Evolutionary conservation across 2,888 invertebrate genomes (phyloP).

Genomic region (Rambutsinella grinnellia): DNA sequence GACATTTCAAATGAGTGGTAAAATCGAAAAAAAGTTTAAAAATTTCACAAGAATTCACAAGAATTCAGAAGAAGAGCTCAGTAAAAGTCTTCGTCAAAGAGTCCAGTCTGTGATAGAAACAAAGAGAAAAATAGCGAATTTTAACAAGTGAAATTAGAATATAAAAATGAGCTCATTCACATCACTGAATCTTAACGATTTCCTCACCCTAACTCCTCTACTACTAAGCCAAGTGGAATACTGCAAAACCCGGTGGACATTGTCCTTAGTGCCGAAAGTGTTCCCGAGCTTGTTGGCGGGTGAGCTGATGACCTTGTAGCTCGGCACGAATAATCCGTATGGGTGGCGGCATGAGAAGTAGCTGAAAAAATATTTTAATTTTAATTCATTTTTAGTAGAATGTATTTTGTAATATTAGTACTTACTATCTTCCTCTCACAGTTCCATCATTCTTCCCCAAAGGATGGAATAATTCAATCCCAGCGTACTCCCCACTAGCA

Average conservation of each 20-base stretch:
- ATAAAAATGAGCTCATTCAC: not conserved
- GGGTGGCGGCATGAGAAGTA: conserved; percentile 94
- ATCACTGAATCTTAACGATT: not conserved
- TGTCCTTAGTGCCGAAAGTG: conserved; percentile 27
- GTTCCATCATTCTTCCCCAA: conserved; percentile 97
- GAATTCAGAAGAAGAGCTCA: too few relatives aligned
- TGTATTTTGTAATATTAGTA: conserved; percentile 8
- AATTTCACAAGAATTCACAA: too few relatives aligned
- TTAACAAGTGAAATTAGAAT: not conserved
- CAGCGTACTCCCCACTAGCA: conserved; percentile 94
- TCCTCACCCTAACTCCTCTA: conserved; percentile 6
- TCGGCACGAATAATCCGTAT: conserved; percentile 93
- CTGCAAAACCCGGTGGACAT: conserved; percentile 26
- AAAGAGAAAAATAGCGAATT: not conserved
- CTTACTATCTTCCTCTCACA: conserved; percentile 89
- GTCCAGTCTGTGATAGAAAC: conserved; percentile 22
- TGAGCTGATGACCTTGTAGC: conserved; percentile 89
- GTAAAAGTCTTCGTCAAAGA: conserved; percentile 44
- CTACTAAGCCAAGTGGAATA: conserved; percentile 2
- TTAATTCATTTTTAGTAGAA: too few relatives aligned
- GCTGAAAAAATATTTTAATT: conserved; percentile 74
- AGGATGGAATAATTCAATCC: conserved; percentile 93
- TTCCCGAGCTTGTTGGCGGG: conserved; percentile 74
- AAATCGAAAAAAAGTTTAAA: too few relatives aligned
- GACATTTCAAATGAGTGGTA: too few relatives aligned